Conservation (phyloP, 1,140 invertebrate genomes). For the Drosophila guanche region DNA sequence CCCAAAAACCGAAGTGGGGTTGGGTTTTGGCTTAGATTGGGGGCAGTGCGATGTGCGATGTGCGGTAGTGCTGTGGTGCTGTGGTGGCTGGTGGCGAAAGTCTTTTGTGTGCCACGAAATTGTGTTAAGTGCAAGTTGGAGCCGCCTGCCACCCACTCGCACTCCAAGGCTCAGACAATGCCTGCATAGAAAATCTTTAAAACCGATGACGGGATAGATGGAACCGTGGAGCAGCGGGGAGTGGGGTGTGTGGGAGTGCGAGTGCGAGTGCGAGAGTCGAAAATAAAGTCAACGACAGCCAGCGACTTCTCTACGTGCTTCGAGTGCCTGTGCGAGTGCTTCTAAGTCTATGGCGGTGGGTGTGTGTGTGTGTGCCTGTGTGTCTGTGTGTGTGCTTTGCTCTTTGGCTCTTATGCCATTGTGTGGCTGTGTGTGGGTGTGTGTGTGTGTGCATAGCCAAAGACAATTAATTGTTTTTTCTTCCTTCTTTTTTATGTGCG, state of each 20-base stretch:
- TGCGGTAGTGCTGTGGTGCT: constrained; percentile 11
- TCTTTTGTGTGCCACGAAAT: constrained; percentile 77
- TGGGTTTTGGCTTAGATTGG: not conserved
- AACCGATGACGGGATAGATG: constrained; percentile 9
- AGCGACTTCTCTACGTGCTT: constrained; percentile 68
- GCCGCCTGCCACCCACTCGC: constrained; percentile 35
- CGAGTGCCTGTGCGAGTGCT: constrained; percentile 55
- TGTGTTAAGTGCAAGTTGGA: constrained; percentile 79
- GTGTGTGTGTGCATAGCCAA: constrained; percentile 64
- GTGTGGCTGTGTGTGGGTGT: constrained; percentile 26
- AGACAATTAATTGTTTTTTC: constrained; percentile 77
- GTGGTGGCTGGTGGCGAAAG: constrained; percentile 49
- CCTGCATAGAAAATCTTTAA: constrained; percentile 73
- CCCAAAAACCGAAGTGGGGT: constrained; percentile 9
- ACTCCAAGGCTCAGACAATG: constrained; percentile 55
- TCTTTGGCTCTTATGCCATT: constrained; percentile 42
- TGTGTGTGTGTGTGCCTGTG: constrained; percentile 24
- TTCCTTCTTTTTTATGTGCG: constrained; percentile 14
- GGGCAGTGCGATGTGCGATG: constrained; percentile 24
- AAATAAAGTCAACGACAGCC: constrained; percentile 77
- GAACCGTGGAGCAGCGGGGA: constrained; percentile 8
- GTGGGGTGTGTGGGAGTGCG: constrained; percentile 4
- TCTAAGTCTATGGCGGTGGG: constrained; percentile 1
- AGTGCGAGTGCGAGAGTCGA: constrained; percentile 54
- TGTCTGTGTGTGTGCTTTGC: constrained; percentile 37